These are phyloP conservation scores for Callosobruchus maculatus DNA, from an alignment of 2,888 invertebrate species.

Conservation along the genomic window DNA sequence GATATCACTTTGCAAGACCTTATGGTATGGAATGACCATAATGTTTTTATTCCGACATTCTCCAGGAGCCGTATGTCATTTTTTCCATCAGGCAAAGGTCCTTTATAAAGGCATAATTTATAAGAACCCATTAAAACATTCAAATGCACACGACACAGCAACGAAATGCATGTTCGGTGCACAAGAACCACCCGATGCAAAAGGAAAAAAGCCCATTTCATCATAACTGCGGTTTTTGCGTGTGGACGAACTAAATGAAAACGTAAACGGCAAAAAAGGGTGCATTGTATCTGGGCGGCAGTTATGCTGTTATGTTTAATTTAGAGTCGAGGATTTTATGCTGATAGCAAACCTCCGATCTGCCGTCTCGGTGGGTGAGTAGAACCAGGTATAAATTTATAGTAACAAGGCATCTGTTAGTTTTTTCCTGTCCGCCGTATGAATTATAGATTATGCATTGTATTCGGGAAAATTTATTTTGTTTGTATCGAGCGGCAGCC, in stretches of 20 bases:
- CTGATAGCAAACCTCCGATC: slow-evolving; percentile 8
- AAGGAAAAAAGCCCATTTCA: background rate
- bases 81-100: background rate
- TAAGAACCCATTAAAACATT: background rate
- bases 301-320: slow-evolving; percentile 41
- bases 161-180: background rate
- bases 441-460: slow-evolving; percentile 48
- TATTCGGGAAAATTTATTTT: slow-evolving; percentile 43
- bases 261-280: background rate
- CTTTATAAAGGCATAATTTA: background rate
- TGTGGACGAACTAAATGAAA: background rate
- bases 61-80: background rate
- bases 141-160: background rate
- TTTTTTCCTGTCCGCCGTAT: slow-evolving; percentile 35
- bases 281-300: slow-evolving; percentile 43
- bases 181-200: background rate
- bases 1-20: background rate
- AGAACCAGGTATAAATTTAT: slow-evolving; percentile 33
- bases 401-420: slow-evolving; percentile 32
- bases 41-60: background rate
- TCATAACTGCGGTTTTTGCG: background rate
- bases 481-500: slow-evolving; percentile 39
- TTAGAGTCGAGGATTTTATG: slow-evolving; percentile 24
- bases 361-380: slow-evolving; percentile 22
- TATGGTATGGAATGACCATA: background rate